Evolutionary conservation across 2,113 vertebrate genomes (phyloP), one percentile per base, ranked within the genome.

Genomic region (Chiloscyllium plagiosum): DNA sequence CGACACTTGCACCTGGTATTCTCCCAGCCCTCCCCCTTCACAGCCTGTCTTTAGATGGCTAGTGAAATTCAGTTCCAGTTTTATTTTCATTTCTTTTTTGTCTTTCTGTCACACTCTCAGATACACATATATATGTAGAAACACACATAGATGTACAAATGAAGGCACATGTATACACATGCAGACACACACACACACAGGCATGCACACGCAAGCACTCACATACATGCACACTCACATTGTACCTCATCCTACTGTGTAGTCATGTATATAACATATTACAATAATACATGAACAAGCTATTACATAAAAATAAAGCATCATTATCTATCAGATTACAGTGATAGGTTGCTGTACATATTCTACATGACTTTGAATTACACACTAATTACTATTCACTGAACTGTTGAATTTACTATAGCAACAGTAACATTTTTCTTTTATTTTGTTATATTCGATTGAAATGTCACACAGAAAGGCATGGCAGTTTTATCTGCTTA

Each of bases 371-470:
- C 42, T 42, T 95, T 26, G 72, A 72, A 76, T 95, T 52, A 17
- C 33, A 72, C 69, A 22, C 42, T 72, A 72, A 52, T 95, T 95
- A 24, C 24, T 95, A 52, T 72, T 50, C 68, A 72, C 92, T 95
- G 94, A 95, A 95, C 26, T 95, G 47, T 47, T 95, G 94, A 95
- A 52, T 95, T 72, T 95, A 76, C 42, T 69, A 95, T 95, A 95
- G 94, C 69, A 95, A 95, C 94, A 50, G 47, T 26, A 52, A 72
- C 15, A 19, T 29, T 26, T 52, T 90, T 4, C 68, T 95, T 72
- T 12, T 26, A 19, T 29, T 72, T 72, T 76, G 72, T 50, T 72
- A n/a, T 33, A 72, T 72, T 24, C 94, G 72, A 72, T 33, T 76
- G 94, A 95, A 93, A 72, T 76, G 69, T 12, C 69, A 52, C 94